Conservation (phyloP, 1,140 invertebrate species). For the Eciton burchellii region DNA sequence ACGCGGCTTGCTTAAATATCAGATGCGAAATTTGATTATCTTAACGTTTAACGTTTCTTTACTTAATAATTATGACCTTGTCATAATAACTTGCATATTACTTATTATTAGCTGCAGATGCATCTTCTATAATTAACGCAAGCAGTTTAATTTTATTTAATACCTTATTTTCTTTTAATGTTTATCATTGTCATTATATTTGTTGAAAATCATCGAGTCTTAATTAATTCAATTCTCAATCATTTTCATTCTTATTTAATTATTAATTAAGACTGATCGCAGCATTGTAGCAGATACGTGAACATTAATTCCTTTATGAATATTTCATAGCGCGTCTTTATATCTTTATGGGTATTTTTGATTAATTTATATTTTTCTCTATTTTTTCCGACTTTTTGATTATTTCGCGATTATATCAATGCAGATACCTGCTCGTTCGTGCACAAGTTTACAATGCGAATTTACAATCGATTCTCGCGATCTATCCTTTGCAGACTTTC, state of each 20-base stretch:
- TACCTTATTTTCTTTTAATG: too few species aligned
- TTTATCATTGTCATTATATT: too few species aligned
- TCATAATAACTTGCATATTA: background rate
- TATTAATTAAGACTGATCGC: too few species aligned
- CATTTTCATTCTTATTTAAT: too few species aligned
- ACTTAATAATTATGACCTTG: background rate
- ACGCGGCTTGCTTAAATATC: background rate
- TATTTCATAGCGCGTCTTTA: background rate
- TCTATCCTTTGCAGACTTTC: background rate
- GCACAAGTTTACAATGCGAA: background rate
- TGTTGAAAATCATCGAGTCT: too few species aligned
- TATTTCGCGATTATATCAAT: slow-evolving; percentile 9
- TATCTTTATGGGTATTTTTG: background rate
- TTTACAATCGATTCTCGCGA: background rate
- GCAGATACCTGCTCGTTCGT: background rate
- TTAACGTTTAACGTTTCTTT: background rate
- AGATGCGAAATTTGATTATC: background rate
- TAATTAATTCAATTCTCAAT: too few species aligned
- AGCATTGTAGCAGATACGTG: too few species aligned
- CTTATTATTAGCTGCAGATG: too few species aligned
- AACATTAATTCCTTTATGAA: background rate
- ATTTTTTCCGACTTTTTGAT: slow-evolving; percentile 20
- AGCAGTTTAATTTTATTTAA: too few species aligned
- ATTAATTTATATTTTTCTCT: background rate
- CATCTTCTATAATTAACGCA: too few species aligned